Evolutionary conservation across 2,888 invertebrate genomes (phyloP), one percentile per base, ranked within the genome.

Genomic region (Parasteatoda lunata): DNA sequence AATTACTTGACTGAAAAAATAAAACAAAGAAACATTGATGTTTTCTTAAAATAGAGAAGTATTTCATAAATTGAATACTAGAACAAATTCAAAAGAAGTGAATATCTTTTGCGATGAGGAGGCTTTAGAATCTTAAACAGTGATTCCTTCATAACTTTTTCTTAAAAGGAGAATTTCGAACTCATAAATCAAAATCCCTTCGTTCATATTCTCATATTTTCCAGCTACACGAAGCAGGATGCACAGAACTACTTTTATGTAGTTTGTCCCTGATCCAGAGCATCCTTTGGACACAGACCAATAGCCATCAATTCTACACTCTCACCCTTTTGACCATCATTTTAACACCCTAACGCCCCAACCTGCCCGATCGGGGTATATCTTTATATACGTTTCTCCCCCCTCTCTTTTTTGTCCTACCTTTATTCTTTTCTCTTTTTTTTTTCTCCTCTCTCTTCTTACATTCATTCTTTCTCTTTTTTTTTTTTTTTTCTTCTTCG

Each of bases 271-370:
- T 5, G 59, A 59, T 59, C 59, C 59, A 9, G 59, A 59, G 59
- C n/a, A n/a, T 59, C 59, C 59, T 59, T 9, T 13, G 59, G 59
- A 78, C 51, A 49, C 51, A 52, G 68, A 69, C 54, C 77, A 70
- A 13, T 48, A 30, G 66, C 77, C 68, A 47, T 15, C 30, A 15
- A n/a, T 30, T 70, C 75, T 49, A 65, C 72, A 13, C 68, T 49
- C 51, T 52, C 77, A 59, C 77, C 72, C 71, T 73, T 84, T 75
- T 68, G 52, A 64, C 76, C 65, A 64, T 79, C 79, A 79, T 76
- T 77, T 81, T 86, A 81, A 81, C 85, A 79, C 84, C 79, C 84
- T 51, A 13, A 15, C 65, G 49, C 49, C 77, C 65, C 45, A n/a
- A 15, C 48, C 45, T 73, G 51, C 49, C 52, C 73, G 70, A 52